Conservation (phyloP, 2,888 invertebrate genomes). For the Sylvicola fuscatus region DNA sequence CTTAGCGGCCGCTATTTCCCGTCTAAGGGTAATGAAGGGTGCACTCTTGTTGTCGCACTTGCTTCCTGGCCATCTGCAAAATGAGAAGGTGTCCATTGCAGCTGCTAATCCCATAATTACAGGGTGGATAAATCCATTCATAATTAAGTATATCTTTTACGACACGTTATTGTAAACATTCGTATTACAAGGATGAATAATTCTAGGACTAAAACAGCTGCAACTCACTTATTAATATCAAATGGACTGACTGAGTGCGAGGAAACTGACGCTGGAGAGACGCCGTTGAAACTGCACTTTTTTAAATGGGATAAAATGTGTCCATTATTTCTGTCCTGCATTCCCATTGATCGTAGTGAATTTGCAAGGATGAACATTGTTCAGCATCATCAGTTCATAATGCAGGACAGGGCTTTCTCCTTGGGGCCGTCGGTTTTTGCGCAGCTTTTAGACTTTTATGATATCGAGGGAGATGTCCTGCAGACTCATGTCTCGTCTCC, state of each 20-base stretch:
- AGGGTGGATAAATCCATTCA: slow-evolving; percentile 63
- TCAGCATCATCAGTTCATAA: slow-evolving; percentile 30
- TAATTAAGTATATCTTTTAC: slow-evolving; percentile 32
- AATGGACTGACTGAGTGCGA: slow-evolving; percentile 9
- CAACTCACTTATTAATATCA: slow-evolving; percentile 4
- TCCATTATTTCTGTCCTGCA: slow-evolving; percentile 31
- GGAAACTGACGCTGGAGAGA: slow-evolving; percentile 7
- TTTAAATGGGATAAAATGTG: slow-evolving; percentile 27
- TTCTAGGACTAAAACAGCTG: slow-evolving; percentile 11
- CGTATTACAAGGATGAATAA: neutral
- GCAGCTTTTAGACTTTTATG: slow-evolving; percentile 36
- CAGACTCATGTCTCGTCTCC: slow-evolving; percentile 65
- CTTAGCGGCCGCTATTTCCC: slow-evolving; percentile 55
- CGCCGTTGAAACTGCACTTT: slow-evolving; percentile 13
- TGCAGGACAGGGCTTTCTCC: slow-evolving; percentile 58
- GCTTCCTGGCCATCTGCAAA: slow-evolving; percentile 48
- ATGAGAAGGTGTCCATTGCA: slow-evolving; percentile 41
- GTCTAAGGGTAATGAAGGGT: slow-evolving; percentile 51
- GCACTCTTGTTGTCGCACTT: slow-evolving; percentile 47
- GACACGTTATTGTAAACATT: neutral
- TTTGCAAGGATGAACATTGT: slow-evolving; percentile 35
- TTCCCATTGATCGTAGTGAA: slow-evolving; percentile 30
- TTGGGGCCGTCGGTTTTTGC: slow-evolving; percentile 58
- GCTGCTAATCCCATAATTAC: slow-evolving; percentile 34
- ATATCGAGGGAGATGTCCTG: slow-evolving; percentile 50